A percentile compares a stretch with the other conserved stretches of the same genome.
Evolutionary conservation across 2,113 vertebrate species (phyloP).

Genomic region (Ptilonorhynchus violaceus): DNA sequence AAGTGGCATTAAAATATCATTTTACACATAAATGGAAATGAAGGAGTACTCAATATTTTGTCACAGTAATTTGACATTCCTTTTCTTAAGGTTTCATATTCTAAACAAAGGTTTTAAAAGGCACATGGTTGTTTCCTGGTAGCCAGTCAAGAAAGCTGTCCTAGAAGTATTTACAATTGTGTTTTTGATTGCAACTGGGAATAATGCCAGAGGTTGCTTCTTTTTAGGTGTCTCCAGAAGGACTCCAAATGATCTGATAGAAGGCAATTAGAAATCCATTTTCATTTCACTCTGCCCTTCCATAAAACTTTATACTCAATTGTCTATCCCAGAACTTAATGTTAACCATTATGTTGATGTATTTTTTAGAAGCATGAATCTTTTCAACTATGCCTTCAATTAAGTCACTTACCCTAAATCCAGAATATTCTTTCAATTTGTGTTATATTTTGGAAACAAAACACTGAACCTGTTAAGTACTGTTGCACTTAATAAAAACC

Average conservation of each 20-base stretch:
- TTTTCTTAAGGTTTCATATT: background rate
- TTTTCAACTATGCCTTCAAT: background rate
- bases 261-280: background rate
- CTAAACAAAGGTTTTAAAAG: background rate
- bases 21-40: background rate
- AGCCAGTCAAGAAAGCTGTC: background rate
- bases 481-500: background rate
- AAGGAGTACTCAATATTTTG: background rate
- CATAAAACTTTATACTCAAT: background rate
- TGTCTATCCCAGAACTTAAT: background rate
- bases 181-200: background rate
- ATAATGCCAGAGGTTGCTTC: background rate
- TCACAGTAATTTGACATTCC: background rate
- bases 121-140: background rate
- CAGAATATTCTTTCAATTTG: background rate
- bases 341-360: background rate
- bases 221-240: background rate
- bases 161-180: background rate
- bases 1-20: background rate
- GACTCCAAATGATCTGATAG: background rate
- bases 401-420: background rate
- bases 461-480: accelerated
- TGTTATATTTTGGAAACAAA: background rate
- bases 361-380: background rate
- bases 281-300: background rate